Evolutionary conservation across 2,888 invertebrate species (phyloP).

Genomic region (Catonia carolina): DNA sequence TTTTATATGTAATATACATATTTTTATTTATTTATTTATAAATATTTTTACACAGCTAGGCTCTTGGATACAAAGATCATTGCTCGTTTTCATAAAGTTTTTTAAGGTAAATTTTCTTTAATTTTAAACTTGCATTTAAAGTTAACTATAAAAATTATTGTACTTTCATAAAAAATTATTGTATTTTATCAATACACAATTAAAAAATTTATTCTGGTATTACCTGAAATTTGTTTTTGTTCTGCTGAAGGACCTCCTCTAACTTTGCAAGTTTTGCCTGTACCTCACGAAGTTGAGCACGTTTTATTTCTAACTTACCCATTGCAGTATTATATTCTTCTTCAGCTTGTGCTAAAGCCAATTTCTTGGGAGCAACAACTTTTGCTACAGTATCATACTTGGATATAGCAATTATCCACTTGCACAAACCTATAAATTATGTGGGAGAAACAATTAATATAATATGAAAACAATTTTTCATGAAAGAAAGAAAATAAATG

Average conservation of each 20-base stretch:
- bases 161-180: no score
- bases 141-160: no score
- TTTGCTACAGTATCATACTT: constrained; percentile 91
- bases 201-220: no score
- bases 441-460: constrained; percentile 10
- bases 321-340: constrained; percentile 65
- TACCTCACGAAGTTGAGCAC: constrained; percentile 64
- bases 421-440: constrained; percentile 72
- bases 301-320: constrained; percentile 69
- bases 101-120: no score
- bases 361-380: constrained; percentile 88
- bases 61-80: no score
- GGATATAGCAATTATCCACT: constrained; percentile 92
- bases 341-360: constrained; percentile 82
- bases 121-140: no score
- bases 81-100: no score
- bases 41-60: no score
- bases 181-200: no score
- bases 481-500: no score
- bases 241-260: constrained; percentile 51
- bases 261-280: constrained; percentile 38
- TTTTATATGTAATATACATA: no score
- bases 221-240: constrained; percentile 58
- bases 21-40: no score
- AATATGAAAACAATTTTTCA: constrained; percentile 2